A percentile compares a stretch with the other conserved stretches of the same genome.
These are phyloP conservation scores for Oncorhynchus masou DNA, from an alignment of 2,113 vertebrate species.

Conservation along the genomic window DNA sequence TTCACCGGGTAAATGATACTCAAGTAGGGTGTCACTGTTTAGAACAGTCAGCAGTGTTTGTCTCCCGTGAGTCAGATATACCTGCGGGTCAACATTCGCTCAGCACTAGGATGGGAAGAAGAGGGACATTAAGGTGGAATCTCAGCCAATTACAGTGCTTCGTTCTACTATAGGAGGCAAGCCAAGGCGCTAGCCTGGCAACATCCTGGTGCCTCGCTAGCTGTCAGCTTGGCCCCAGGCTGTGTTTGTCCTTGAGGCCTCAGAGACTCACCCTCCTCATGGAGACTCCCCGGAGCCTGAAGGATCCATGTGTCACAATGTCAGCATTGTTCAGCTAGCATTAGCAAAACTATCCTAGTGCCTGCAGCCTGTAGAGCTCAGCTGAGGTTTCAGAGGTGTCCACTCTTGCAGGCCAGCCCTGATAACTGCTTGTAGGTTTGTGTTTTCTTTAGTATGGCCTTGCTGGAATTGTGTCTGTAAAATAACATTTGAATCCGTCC, in stretches of 20 bases:
- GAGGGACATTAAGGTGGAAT: not conserved
- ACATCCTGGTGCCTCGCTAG: conserved; percentile 12
- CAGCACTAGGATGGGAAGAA: not conserved
- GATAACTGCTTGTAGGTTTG: not conserved
- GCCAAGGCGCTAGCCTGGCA: not conserved
- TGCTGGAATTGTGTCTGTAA: not conserved
- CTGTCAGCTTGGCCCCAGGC: conserved; percentile 45
- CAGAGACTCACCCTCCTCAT: conserved; percentile 9
- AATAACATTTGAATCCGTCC: not conserved
- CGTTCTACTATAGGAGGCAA: not conserved
- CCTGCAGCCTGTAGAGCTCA: conserved; percentile 2
- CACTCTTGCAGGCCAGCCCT: not conserved
- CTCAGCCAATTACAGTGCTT: conserved; percentile 2
- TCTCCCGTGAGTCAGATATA: conserved; percentile 12
- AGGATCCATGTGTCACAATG: not conserved
- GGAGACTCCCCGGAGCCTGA: conserved; percentile 28
- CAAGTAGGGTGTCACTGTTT: conserved; percentile 7
- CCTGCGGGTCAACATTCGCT: conserved; percentile 3
- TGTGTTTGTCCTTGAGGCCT: conserved; percentile 24
- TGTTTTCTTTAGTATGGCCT: too few relatives aligned
- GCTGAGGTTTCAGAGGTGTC: conserved; percentile 6
- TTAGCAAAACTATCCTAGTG: not conserved
- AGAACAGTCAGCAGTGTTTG: conserved; percentile 24
- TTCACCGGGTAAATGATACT: conserved; percentile 28
- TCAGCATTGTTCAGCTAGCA: conserved; percentile 2